Evolutionary conservation across 2,888 invertebrate genomes (phyloP).

Genomic region (Crocallis elinguaria): DNA sequence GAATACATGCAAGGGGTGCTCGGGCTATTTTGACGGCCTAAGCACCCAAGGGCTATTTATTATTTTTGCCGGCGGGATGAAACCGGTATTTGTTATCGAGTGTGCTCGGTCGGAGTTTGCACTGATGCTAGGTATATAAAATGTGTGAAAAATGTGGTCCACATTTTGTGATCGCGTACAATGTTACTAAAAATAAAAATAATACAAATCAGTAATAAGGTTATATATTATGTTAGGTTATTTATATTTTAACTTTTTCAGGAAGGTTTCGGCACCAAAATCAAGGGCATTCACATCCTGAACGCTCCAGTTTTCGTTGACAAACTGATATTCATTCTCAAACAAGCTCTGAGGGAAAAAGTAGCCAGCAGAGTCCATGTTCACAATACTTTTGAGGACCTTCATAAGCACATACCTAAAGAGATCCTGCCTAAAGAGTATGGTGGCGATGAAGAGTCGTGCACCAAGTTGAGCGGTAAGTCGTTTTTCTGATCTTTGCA

Average conservation of each 20-base stretch:
- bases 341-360: conserved; percentile 70
- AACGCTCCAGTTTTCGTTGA: conserved; percentile 74
- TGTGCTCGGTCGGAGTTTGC: no score
- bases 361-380: conserved; percentile 71
- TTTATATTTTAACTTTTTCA: conserved; percentile 41
- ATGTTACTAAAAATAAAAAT: no score
- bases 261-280: conserved; percentile 75
- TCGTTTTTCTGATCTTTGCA: conserved; percentile 12
- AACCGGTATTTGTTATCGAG: no score
- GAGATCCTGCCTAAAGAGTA: conserved; percentile 73
- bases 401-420: conserved; percentile 68
- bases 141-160: no score
- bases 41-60: no score
- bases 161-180: no score
- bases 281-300: conserved; percentile 75
- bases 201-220: no score
- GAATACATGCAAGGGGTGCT: no score
- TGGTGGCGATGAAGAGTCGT: conserved; percentile 61
- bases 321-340: conserved; percentile 64
- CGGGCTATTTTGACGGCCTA: no score
- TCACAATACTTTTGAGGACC: conserved; percentile 64
- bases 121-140: no score
- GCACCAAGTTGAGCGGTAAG: conserved; percentile 62
- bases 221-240: neutral
- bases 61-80: no score